Evolutionary conservation across 2,797 vertebrate genomes (phyloP).

Genomic region (Tachyglossus aculeatus): DNA sequence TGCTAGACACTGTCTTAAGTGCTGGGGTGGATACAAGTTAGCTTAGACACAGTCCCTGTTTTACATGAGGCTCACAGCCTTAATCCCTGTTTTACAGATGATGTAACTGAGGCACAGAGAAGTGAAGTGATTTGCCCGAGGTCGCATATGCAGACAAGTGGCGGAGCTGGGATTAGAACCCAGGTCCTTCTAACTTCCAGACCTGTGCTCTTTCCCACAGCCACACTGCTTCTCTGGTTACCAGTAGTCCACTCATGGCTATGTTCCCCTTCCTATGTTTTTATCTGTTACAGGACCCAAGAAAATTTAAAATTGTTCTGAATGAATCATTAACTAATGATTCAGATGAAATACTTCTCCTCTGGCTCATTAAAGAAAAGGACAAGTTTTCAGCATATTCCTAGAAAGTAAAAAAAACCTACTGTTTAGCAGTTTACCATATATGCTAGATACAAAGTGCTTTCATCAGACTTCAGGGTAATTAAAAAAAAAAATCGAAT

Average conservation of each 20-base stretch:
- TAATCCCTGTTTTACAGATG: too few species aligned
- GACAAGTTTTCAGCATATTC: slow-evolving; percentile 40
- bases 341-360: slow-evolving; percentile 67
- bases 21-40: too few species aligned
- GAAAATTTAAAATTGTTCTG: slow-evolving; percentile 67
- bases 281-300: slow-evolving; percentile 55
- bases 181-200: too few species aligned
- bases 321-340: slow-evolving; percentile 67
- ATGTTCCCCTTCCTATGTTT: slow-evolving; percentile 41
- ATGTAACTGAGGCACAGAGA: too few species aligned
- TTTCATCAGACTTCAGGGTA: not conserved
- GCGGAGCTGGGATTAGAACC: too few species aligned
- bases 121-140: too few species aligned
- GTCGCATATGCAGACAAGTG: too few species aligned
- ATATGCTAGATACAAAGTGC: slow-evolving; percentile 10
- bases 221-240: too few species aligned
- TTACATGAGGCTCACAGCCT: too few species aligned
- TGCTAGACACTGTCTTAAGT: too few species aligned
- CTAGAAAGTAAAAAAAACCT: slow-evolving; percentile 24
- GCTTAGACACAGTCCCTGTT: slow-evolving; percentile 5
- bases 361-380: slow-evolving; percentile 56
- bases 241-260: not conserved
- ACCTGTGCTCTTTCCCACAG: too few species aligned
- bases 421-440: slow-evolving; percentile 8
- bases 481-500: slow-evolving; percentile 10